Percentiles rank a stretch among this genome's conserved stretches.
Evolutionary conservation across 2,113 vertebrate species (phyloP).

Genomic region (Podarcis raffonei): DNA sequence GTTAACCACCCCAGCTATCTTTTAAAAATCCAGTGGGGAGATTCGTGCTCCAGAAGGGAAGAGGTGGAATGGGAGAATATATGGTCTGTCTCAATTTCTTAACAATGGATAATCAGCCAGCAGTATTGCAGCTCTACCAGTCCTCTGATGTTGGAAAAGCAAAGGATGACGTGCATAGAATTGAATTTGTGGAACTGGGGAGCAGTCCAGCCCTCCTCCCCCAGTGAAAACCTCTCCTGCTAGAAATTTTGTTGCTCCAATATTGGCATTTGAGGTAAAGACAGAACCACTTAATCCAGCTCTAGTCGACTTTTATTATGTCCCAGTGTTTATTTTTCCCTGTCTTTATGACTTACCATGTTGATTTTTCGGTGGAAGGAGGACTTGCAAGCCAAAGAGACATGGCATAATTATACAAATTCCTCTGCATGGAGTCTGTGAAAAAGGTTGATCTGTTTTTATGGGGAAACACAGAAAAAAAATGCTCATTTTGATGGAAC

Average conservation of each 20-base stretch:
- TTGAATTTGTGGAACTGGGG: constrained; percentile 43
- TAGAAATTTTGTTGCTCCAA: constrained; percentile 61
- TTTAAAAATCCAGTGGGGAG: not conserved
- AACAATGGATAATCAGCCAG: not conserved
- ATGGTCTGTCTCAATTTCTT: not conserved
- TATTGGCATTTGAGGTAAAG: constrained; percentile 39
- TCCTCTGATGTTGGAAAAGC: constrained; percentile 13
- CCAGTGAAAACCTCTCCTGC: constrained; percentile 30
- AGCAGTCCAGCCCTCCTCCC: constrained; percentile 48
- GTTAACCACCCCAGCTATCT: not conserved
- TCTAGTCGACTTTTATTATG: constrained; percentile 68
- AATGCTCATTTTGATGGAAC: constrained; percentile 68
- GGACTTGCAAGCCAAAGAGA: constrained; percentile 67
- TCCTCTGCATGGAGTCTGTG: constrained; percentile 69
- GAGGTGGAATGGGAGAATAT: not conserved
- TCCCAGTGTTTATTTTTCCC: constrained; percentile 70
- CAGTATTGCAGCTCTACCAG: fast-evolving
- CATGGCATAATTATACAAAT: constrained; percentile 72
- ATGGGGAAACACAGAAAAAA: constrained; percentile 58
- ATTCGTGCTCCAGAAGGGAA: not conserved
- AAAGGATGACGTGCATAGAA: constrained; percentile 35
- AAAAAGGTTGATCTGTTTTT: constrained; percentile 72
- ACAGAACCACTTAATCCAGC: constrained; percentile 39
- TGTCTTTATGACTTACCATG: constrained; percentile 68
- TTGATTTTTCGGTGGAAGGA: constrained; percentile 69